Conservation (phyloP, 1,140 invertebrate genomes). For the Calliphora vicina region DNA sequence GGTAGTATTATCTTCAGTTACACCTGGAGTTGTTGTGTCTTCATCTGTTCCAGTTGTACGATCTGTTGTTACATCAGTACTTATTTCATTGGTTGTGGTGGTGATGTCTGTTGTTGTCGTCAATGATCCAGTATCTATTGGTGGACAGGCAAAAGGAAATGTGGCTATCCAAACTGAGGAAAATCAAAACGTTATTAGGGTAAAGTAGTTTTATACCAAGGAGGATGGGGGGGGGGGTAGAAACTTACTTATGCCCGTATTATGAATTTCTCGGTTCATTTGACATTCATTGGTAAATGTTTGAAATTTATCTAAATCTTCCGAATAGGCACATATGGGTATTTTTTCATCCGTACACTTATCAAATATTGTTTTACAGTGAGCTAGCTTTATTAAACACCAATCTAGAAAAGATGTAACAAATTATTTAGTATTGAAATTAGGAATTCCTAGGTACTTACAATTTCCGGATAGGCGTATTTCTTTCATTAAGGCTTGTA, state of each 20-base stretch:
- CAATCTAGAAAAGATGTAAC: not conserved
- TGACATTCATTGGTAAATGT: slow-evolving; percentile 2
- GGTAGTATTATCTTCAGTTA: too few species aligned
- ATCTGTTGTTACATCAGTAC: not conserved
- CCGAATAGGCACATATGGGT: not conserved
- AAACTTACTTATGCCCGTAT: not conserved
- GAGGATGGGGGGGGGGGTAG: too few species aligned
- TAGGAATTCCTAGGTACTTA: not conserved
- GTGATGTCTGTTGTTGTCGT: not conserved
- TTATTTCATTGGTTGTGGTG: not conserved
- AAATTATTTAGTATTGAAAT: not conserved
- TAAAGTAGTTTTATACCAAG: too few species aligned
- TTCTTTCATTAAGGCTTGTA: not conserved
- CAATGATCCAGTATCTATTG: not conserved
- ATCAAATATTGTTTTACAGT: not conserved
- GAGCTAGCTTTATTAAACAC: not conserved
- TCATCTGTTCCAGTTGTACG: not conserved
- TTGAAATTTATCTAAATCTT: not conserved
- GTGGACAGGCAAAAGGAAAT: not conserved
- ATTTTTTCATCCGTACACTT: not conserved
- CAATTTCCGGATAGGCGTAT: not conserved
- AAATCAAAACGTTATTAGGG: too few species aligned
- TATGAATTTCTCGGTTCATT: not conserved
- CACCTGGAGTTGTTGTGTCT: not conserved
- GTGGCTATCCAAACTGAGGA: not conserved